Conservation (phyloP, 2,888 invertebrate genomes). For the Lithosia quadra region DNA sequence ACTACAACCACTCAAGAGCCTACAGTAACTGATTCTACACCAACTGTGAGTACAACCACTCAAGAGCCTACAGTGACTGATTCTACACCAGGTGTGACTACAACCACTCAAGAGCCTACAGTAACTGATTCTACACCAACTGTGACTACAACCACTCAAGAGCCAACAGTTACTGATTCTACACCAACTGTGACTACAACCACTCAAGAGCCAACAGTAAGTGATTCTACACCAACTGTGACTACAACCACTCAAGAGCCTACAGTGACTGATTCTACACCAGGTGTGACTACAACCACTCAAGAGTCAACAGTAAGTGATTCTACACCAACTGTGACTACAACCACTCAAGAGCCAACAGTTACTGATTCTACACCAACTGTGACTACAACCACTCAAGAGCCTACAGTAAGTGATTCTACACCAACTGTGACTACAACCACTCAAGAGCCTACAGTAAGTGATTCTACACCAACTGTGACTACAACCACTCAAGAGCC, state of each 20-base stretch:
- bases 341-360: slow-evolving; percentile 14
- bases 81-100: too few relatives aligned
- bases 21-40: neutral
- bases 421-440: neutral
- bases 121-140: slow-evolving; percentile 1
- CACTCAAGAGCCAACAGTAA: too few relatives aligned
- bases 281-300: too few relatives aligned
- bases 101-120: neutral
- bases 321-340: neutral
- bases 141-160: slow-evolving; percentile 1
- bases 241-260: neutral
- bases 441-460: neutral
- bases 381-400: neutral
- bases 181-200: neutral
- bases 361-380: neutral
- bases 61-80: neutral
- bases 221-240: neutral
- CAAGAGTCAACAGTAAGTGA: too few relatives aligned
- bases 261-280: neutral
- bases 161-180: neutral
- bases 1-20: neutral
- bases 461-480: neutral
- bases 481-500: neutral
- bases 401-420: neutral
- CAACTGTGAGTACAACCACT: neutral